Conservation (phyloP, 2,888 invertebrate species). For the Therioaphis trifolii region DNA sequence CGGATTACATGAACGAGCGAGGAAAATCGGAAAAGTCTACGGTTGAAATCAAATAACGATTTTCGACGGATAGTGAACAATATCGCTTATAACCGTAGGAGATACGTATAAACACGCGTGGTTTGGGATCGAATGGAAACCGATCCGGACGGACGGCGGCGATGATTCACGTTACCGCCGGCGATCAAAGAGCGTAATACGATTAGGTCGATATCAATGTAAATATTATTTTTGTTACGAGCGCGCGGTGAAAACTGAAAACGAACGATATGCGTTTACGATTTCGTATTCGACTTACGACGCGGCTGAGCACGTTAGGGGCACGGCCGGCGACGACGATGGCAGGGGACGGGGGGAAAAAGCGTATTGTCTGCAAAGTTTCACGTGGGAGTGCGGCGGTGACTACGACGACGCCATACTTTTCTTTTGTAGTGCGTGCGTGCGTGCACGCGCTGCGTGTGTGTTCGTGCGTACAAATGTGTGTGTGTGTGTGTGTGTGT, state of each 20-base stretch:
- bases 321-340: background rate
- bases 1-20: no score
- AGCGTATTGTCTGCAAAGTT: slow-evolving; percentile 59
- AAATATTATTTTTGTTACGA: background rate
- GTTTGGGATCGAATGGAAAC: no score
- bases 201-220: no score
- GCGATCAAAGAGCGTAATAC: no score
- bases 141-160: no score
- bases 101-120: no score
- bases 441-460: background rate
- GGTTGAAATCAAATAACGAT: no score
- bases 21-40: no score
- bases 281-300: slow-evolving; percentile 18
- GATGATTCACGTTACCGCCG: no score
- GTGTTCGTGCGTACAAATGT: no score
- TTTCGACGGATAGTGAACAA: no score
- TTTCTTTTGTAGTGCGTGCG: slow-evolving; percentile 39
- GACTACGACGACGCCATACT: slow-evolving; percentile 37
- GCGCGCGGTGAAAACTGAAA: background rate
- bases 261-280: background rate
- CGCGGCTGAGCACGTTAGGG: background rate
- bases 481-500: background rate
- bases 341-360: background rate
- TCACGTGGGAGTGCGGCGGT: slow-evolving; percentile 43
- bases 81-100: no score